A percentile compares a stretch with the other conserved stretches of the same genome.
Conservation (phyloP, 1,140 invertebrate species). For the Ceratosolen solmsi region DNA sequence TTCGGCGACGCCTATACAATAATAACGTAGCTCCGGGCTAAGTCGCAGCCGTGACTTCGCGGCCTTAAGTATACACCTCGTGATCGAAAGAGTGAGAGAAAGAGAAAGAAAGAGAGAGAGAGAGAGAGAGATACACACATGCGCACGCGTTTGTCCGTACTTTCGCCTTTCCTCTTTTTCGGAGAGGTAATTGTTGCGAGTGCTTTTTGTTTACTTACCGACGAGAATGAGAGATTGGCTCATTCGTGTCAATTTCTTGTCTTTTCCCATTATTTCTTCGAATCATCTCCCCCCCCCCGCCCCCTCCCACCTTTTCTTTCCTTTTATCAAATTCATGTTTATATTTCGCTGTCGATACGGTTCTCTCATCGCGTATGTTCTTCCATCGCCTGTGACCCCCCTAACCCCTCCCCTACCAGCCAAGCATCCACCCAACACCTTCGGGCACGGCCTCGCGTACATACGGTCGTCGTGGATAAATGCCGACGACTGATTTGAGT, state of each 20-base stretch:
- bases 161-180: slow-evolving; percentile 36
- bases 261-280: not conserved
- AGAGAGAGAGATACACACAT: not conserved
- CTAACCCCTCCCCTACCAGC: not conserved
- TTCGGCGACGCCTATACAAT: not conserved
- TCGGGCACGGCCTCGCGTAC: no score
- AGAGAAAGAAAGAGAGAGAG: no score
- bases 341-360: not conserved
- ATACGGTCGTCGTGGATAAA: not conserved
- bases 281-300: not conserved
- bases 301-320: not conserved
- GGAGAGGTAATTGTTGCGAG: slow-evolving; percentile 30
- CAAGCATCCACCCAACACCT: no score
- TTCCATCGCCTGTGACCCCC: not conserved
- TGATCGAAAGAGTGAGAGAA: not conserved
- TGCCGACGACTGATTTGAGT: slow-evolving; percentile 10
- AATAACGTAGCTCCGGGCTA: slow-evolving; percentile 31
- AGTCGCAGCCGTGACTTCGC: not conserved
- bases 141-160: not conserved
- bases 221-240: slow-evolving; percentile 41
- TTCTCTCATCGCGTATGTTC: not conserved
- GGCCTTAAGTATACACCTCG: not conserved
- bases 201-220: slow-evolving; percentile 1
- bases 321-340: not conserved
- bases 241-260: slow-evolving; percentile 22